Conservation (phyloP, 2,797 vertebrate species). For the Eulemur rubriventer region DNA sequence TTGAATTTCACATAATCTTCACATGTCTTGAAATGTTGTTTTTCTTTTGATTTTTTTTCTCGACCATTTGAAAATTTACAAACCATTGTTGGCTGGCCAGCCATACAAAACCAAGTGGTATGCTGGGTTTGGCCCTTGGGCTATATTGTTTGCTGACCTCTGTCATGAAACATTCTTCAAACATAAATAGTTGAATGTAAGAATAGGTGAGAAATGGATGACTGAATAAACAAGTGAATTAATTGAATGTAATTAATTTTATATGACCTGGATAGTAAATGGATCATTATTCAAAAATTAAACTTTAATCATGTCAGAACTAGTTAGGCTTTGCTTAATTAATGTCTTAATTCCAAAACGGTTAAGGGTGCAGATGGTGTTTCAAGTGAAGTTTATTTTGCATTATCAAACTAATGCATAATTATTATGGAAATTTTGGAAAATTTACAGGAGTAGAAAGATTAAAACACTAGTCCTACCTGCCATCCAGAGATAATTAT, state of each 20-base stretch:
- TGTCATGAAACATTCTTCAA: neutral
- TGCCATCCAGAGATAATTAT: neutral
- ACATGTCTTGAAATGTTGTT: neutral
- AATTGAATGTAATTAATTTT: slow-evolving; percentile 45
- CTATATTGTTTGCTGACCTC: neutral
- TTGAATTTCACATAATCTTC: neutral
- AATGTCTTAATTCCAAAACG: slow-evolving; percentile 62
- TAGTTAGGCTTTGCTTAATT: slow-evolving; percentile 69
- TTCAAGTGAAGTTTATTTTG: slow-evolving; percentile 38
- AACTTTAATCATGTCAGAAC: slow-evolving; percentile 55
- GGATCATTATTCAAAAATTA: slow-evolving; percentile 70
- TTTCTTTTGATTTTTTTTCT: neutral
- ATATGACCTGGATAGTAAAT: slow-evolving; percentile 54
- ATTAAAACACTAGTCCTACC: neutral
- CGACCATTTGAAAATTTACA: neutral
- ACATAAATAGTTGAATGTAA: slow-evolving; percentile 9
- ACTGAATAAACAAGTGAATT: slow-evolving; percentile 21
- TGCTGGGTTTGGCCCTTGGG: neutral
- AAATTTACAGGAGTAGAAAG: neutral
- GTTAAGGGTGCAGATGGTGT: neutral
- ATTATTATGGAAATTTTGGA: slow-evolving; percentile 1
- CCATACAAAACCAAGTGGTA: neutral
- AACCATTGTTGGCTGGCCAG: neutral
- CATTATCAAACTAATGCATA: slow-evolving; percentile 24
- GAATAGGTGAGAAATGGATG: neutral